Conservation (phyloP, 2,888 invertebrate species). For the Microdon myrmicae region DNA sequence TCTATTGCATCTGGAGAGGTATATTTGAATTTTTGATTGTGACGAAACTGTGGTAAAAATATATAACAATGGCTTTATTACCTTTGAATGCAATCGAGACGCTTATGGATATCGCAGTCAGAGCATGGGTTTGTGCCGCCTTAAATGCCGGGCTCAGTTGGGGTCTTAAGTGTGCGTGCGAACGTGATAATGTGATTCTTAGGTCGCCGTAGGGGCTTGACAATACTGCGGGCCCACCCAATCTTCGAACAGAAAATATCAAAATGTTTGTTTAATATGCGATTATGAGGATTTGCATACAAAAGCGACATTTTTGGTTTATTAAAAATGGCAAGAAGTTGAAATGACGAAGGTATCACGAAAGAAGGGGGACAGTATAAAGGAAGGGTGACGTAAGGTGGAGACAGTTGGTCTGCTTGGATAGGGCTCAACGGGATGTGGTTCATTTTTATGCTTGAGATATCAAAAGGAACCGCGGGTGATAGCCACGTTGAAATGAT, state of each 20-base stretch:
- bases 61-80: conserved; percentile 50
- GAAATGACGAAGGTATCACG: conserved; percentile 12
- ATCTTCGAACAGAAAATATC: conserved; percentile 25
- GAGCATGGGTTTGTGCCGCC: conserved; percentile 39
- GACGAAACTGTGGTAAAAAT: conserved; percentile 33
- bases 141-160: conserved; percentile 13
- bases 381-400: neutral
- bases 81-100: neutral
- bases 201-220: conserved; percentile 40
- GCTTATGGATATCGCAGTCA: neutral
- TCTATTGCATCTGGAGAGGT: conserved; percentile 29
- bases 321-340: neutral
- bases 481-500: conserved; percentile 51
- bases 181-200: conserved; percentile 32
- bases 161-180: conserved; percentile 9
- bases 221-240: conserved; percentile 42
- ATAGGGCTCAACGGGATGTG: neutral
- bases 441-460: neutral
- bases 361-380: neutral
- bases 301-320: conserved; percentile 30
- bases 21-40: conserved; percentile 43
- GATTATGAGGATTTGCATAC: conserved; percentile 50
- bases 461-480: conserved; percentile 49
- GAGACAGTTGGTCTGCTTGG: conserved; percentile 36
- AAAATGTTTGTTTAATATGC: conserved; percentile 51